Percentiles rank a stretch among this genome's conserved stretches.
Conservation (phyloP, 2,113 vertebrate genomes). For the Carlito syrichta region DNA sequence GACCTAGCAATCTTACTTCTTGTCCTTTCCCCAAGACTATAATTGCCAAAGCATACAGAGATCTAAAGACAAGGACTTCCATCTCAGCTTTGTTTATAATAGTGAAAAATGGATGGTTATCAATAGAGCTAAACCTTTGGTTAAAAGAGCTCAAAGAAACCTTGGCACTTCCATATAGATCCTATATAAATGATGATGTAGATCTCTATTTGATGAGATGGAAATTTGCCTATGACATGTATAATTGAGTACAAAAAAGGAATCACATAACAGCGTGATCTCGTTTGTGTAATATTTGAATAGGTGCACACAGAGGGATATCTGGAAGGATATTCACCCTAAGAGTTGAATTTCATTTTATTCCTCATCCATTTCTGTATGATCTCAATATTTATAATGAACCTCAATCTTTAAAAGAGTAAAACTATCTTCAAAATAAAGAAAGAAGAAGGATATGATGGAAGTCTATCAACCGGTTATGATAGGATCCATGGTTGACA, state of each 20-base stretch:
- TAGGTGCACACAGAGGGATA: background rate
- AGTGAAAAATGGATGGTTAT: background rate
- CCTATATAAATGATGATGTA: background rate
- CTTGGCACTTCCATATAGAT: background rate
- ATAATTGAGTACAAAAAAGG: background rate
- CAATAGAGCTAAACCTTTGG: background rate
- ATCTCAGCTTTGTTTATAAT: background rate
- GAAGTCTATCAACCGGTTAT: background rate
- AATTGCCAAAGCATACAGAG: slow-evolving; percentile 9
- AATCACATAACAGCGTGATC: background rate
- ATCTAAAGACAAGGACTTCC: background rate
- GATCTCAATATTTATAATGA: slow-evolving; percentile 46
- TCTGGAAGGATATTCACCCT: background rate
- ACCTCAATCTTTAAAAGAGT: slow-evolving; percentile 3
- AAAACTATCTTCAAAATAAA: slow-evolving; percentile 28
- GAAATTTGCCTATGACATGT: background rate
- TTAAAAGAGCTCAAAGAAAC: slow-evolving; percentile 11
- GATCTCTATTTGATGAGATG: slow-evolving; percentile 36
- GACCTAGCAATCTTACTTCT: slow-evolving; percentile 18
- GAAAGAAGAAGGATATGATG: background rate
- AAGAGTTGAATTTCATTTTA: background rate
- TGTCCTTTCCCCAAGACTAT: slow-evolving; percentile 50
- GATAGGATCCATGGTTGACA: background rate
- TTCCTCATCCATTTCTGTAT: slow-evolving; percentile 27
- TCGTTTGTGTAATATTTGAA: slow-evolving; percentile 25